Evolutionary conservation across 2,797 vertebrate species (phyloP), one percentile per base, ranked within the genome.

Genomic region (Oryzias sinensis): DNA sequence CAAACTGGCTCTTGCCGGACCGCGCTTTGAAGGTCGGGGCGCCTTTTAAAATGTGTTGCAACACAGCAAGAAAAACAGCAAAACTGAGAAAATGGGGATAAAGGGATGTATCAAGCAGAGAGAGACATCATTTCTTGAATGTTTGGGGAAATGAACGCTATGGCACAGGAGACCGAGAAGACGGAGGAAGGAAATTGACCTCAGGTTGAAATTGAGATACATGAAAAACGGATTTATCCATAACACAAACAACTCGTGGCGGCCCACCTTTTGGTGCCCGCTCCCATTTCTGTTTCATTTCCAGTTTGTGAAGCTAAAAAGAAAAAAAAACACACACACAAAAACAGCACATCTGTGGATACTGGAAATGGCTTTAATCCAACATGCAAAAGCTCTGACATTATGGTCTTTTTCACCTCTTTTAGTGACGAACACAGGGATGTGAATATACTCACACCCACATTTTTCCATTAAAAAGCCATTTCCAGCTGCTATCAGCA

Each of bases 1-100:
- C 76, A 72, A 63, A 70, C 53, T 29, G 70, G 69, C 59, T 59
- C 58, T 74, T 74, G 67, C 43, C 52, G 68, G 77, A 74, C 79
- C 68, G 77, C 58, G 68, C 71, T 80, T 51, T 59, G 46, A 72
- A 76, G 69, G 51, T 37, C 9, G 33, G 77, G 77, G 74, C 76
- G 65, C 56, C 59, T 53, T 25, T 77, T 43, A 55, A 49, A 42
- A 16, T 5, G 47, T 53, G 51, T 52, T 29, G 43, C 4, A 37
- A 33, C 20, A 17, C 41, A 42, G 1, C 15, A 29, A 17, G 14
- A 41, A 45, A 59, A 52, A 20, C 59, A 60, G 55, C 45, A 42
- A 20, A 42, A 42, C 6, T 17, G 13, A 33, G 17, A 43, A 50
- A 43, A 29, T 6, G 8, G 60, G 33, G 18, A 54, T 2, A 65